These are phyloP conservation scores for Psammodynastes pulverulentus DNA, from an alignment of 2,113 vertebrate genomes.

Conservation along the genomic window DNA sequence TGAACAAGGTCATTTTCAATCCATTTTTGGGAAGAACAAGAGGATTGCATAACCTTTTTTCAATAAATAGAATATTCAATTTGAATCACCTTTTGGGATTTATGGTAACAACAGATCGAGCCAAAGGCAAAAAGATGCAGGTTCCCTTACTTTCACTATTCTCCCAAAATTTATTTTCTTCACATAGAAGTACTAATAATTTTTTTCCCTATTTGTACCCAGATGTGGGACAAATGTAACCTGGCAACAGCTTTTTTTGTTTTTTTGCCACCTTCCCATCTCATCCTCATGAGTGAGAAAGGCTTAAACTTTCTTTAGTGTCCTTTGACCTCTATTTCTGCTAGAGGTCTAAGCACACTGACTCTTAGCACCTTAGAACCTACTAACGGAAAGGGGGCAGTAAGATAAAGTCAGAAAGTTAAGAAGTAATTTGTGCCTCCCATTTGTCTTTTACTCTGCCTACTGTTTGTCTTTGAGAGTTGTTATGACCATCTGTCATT, in stretches of 20 bases:
- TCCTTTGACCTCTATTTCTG: background rate
- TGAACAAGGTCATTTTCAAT: background rate
- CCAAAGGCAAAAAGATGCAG: background rate
- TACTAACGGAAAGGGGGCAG: background rate
- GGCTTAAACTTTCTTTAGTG: background rate
- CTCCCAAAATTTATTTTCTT: background rate
- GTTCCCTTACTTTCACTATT: background rate
- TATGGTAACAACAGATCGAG: background rate
- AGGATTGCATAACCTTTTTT: background rate
- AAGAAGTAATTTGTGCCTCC: background rate
- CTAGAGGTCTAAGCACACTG: background rate
- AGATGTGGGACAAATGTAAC: background rate
- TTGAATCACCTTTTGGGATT: background rate
- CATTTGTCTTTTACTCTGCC: background rate
- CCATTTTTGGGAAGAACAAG: background rate
- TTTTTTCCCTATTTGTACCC: background rate
- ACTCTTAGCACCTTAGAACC: background rate
- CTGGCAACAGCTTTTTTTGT: background rate
- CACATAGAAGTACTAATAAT: background rate
- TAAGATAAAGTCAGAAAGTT: background rate
- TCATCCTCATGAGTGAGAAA: background rate
- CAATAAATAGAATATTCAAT: background rate
- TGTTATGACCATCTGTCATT: background rate
- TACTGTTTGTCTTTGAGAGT: background rate
- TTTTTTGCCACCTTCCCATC: background rate